Base-by-base conservation (phyloP, 23 tunicate genomes). In the Clavelina lepadiformis region DNA sequence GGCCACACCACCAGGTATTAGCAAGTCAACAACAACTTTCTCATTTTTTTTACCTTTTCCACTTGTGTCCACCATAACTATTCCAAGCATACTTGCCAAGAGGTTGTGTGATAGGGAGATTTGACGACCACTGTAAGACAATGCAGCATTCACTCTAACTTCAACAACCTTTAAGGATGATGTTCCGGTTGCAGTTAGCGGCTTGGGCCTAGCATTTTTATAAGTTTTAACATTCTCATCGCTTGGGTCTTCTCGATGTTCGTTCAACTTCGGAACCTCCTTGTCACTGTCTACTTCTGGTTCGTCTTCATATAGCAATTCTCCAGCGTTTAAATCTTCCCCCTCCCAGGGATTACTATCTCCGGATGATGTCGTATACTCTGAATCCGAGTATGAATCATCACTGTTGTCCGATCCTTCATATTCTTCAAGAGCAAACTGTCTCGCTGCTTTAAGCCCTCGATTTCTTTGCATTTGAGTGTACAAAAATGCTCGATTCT, bases 1-100 rank as follows among this genome's bases (percentile, higher is more conserved):
- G 32, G 80, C 52, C 29, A 31, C 50, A 46, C 89, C 80, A 3
- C 89, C 89, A 37, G 89, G 89, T 13, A 82, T 80, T 22, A 82
- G 50, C 33, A 51, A 80, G 65, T 82, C 89, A 19, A 82, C 80
- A 31, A 30, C 28, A 20, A 82, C 35, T 2, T 35, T 35, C 23
- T 71, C 56, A 47, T 58, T 37, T 54, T 52, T 31, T 27, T 22
- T 24, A 23, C 22, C 60, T 6, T 33, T 72, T 55, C 21, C 5
- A 35, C 3, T 13, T 34, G 22, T 3, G 20, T 35, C 50, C 11
- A 80, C 46, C 5, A 72, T 52, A 3, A 80, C 71, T 2, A 80
- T 80, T 23, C 86, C 86, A 25, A 80, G 72, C 86, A 80, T 80
- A 38, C 57, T 61, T 22, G 86, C 78, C 7, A 80, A 38, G 20